Evolutionary conservation across 2,113 vertebrate genomes (phyloP).

Genomic region (Rutilus rutilus): DNA sequence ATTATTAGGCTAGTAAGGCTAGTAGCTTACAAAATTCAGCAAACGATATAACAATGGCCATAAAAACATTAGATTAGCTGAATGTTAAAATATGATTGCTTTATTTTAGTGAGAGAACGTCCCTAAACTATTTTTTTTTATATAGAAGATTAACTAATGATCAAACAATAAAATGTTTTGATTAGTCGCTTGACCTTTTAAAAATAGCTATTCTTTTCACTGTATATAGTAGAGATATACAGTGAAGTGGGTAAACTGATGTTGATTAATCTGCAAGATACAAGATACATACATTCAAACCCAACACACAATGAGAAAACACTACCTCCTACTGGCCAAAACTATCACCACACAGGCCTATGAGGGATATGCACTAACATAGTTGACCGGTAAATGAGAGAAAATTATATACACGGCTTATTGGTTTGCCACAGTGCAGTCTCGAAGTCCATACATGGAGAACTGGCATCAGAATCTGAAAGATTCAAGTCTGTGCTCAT

Average conservation of each 20-base stretch:
- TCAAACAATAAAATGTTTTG: not conserved
- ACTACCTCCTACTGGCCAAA: conserved; percentile 34
- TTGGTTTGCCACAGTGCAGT: not conserved
- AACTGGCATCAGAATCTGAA: conserved; percentile 13
- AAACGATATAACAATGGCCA: not conserved
- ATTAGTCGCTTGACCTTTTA: not conserved
- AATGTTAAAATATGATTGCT: too few species aligned
- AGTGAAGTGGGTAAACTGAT: not conserved
- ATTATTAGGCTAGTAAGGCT: not conserved
- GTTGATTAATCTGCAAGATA: not conserved
- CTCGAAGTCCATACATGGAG: not conserved
- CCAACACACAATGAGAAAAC: not conserved
- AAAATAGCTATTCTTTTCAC: not conserved
- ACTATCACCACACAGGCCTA: not conserved
- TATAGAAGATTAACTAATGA: not conserved
- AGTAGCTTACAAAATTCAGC: not conserved
- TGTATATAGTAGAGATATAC: not conserved
- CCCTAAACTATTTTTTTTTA: not conserved
- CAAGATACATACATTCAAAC: not conserved
- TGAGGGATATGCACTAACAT: not conserved
- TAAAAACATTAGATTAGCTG: not conserved
- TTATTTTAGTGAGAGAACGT: not conserved
- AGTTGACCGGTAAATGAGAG: not conserved
- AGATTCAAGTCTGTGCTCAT: not conserved
- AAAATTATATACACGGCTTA: not conserved